Evolutionary conservation across 2,888 invertebrate genomes (phyloP).

Genomic region (Operophtera brumata): DNA sequence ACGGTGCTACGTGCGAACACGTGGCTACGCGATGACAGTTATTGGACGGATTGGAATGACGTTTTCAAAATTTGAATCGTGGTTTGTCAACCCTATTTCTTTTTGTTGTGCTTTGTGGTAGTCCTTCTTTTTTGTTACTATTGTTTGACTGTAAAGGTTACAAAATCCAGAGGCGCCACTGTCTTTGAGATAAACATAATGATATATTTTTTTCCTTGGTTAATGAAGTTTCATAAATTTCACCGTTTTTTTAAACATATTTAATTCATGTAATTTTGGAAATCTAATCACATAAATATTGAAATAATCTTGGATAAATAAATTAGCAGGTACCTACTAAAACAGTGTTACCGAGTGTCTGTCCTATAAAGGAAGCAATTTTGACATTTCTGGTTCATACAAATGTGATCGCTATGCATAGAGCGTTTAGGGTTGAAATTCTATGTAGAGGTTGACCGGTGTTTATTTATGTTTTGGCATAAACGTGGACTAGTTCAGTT

Average conservation of each 20-base stretch:
- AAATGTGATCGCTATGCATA: background rate
- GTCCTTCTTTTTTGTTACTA: background rate
- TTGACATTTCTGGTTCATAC: background rate
- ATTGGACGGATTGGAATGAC: conserved; percentile 29
- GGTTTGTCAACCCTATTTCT: background rate
- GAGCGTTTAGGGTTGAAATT: background rate
- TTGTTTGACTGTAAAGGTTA: too few relatives aligned
- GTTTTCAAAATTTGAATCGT: conserved; percentile 16
- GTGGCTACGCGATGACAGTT: conserved; percentile 37
- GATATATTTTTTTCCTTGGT: too few relatives aligned
- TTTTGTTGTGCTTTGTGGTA: background rate
- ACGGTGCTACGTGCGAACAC: conserved; percentile 32
- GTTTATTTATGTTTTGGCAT: conserved; percentile 9
- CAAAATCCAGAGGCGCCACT: too few relatives aligned
- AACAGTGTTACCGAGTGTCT: background rate
- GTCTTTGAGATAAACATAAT: too few relatives aligned
- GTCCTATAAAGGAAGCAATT: background rate
- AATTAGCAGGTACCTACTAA: background rate
- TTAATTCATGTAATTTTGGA: background rate
- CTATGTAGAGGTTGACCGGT: background rate
- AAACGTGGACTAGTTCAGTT: conserved; percentile 10
- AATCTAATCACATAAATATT: background rate
- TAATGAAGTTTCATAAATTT: too few relatives aligned
- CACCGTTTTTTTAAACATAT: background rate
- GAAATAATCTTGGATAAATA: background rate